These are phyloP conservation scores for Raja brachyura DNA, from an alignment of 2,113 vertebrate genomes.

Conservation along the genomic window DNA sequence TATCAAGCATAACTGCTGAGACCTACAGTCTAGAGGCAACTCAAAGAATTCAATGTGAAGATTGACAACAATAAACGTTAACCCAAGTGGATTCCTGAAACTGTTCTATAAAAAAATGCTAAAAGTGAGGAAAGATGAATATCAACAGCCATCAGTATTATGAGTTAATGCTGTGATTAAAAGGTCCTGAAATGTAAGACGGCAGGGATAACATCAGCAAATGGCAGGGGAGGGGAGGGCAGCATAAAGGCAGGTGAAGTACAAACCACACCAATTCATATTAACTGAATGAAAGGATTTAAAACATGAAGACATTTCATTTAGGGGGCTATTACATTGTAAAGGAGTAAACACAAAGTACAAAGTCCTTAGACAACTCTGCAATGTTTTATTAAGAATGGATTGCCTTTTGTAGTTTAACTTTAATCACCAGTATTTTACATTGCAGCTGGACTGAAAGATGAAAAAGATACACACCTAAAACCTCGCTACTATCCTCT, in stretches of 20 bases:
- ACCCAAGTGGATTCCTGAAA: neutral
- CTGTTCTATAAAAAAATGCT: neutral
- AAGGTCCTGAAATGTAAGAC: neutral
- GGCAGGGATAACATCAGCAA: neutral
- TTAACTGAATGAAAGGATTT: neutral
- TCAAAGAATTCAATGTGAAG: neutral
- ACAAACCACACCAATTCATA: neutral
- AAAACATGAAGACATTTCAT: conserved; percentile 1
- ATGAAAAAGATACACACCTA: neutral
- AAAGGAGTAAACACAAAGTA: conserved; percentile 12
- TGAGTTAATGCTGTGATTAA: neutral
- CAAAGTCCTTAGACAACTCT: neutral
- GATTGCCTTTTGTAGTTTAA: conserved; percentile 4
- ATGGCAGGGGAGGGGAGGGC: neutral
- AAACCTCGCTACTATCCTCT: neutral
- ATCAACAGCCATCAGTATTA: neutral
- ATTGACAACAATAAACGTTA: neutral
- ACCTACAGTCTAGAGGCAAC: neutral
- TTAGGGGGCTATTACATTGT: neutral
- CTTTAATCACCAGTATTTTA: neutral
- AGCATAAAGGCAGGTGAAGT: neutral
- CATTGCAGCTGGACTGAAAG: neutral
- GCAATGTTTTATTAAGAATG: conserved; percentile 5
- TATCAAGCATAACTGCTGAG: neutral
- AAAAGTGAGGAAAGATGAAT: neutral